Percentiles rank a stretch among this genome's conserved stretches.
These are phyloP conservation scores for Aulostomus chinensis DNA, from an alignment of 2,797 vertebrate genomes.

Conservation along the genomic window DNA sequence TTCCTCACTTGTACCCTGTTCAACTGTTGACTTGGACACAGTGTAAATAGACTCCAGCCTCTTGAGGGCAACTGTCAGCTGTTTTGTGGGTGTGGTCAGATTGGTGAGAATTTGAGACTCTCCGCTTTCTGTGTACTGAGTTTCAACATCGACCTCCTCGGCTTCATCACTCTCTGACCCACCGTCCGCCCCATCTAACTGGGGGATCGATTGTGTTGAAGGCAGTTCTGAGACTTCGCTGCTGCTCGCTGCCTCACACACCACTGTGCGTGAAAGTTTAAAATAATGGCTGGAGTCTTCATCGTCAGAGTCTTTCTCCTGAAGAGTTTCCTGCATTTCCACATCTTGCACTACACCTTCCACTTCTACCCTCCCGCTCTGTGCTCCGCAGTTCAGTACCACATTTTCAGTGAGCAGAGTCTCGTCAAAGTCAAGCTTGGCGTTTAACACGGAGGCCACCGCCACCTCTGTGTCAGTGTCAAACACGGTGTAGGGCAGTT, in stretches of 20 bases:
- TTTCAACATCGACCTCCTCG: slow-evolving; percentile 55
- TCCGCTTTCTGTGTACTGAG: slow-evolving; percentile 12
- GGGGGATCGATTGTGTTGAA: slow-evolving; percentile 79
- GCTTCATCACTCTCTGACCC: slow-evolving; percentile 85
- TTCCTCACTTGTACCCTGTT: slow-evolving; percentile 15
- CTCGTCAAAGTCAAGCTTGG: slow-evolving; percentile 88
- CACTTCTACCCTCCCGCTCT: slow-evolving; percentile 41
- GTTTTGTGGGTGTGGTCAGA: slow-evolving; percentile 53
- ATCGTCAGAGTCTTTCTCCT: slow-evolving; percentile 61
- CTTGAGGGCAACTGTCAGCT: slow-evolving; percentile 49
- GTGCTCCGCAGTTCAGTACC: slow-evolving; percentile 65
- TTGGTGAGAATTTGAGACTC: slow-evolving; percentile 18
- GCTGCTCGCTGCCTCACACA: slow-evolving; percentile 65
- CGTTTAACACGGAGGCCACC: slow-evolving; percentile 83
- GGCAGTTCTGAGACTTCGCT: slow-evolving; percentile 42
- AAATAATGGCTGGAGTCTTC: slow-evolving; percentile 79
- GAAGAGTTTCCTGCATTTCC: slow-evolving; percentile 25
- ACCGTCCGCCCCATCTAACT: slow-evolving; percentile 89
- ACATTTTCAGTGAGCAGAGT: slow-evolving; percentile 82
- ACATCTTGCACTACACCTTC: slow-evolving; percentile 34
- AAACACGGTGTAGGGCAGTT: slow-evolving; percentile 76
- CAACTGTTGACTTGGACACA: slow-evolving; percentile 14
- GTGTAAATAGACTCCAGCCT: slow-evolving; percentile 55
- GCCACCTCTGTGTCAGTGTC: slow-evolving; percentile 82
- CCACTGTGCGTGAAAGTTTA: slow-evolving; percentile 84